Conservation (phyloP, 2,113 vertebrate species). For the Micronycteris hirsuta region DNA sequence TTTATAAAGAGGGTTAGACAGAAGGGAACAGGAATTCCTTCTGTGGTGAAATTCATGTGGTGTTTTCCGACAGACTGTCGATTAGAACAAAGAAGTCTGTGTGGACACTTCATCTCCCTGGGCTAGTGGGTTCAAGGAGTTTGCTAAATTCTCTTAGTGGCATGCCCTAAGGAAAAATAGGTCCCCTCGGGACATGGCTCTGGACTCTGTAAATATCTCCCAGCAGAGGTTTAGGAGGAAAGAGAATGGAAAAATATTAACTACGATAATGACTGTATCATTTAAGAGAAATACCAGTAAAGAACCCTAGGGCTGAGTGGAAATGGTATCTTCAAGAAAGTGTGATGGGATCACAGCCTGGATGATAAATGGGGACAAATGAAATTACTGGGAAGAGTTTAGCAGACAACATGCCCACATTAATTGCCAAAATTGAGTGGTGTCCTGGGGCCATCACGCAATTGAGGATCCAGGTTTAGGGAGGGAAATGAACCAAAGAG, state of each 20-base stretch:
- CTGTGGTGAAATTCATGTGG: constrained; percentile 53
- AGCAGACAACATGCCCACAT: not conserved
- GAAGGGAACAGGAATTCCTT: constrained; percentile 60
- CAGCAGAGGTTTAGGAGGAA: not conserved
- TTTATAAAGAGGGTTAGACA: constrained; percentile 48
- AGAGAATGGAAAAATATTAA: not conserved
- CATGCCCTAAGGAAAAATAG: not conserved
- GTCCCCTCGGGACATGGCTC: not conserved
- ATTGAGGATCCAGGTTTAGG: not conserved
- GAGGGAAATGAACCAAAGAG: not conserved
- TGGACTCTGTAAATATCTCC: not conserved
- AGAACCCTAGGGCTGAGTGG: not conserved
- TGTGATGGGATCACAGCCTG: constrained; percentile 24
- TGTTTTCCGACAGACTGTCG: not conserved
- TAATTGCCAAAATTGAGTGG: constrained; percentile 36
- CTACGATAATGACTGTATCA: not conserved
- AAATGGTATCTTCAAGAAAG: constrained; percentile 13
- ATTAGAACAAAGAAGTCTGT: not conserved
- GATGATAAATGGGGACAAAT: not conserved
- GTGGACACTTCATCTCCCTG: not conserved
- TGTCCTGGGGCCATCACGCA: not conserved
- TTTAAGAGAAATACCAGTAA: constrained; percentile 16
- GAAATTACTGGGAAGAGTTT: constrained; percentile 23
- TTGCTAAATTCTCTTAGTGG: not conserved
- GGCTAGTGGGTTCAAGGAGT: not conserved